phyloP scores from a whole-genome alignment of 2,113 vertebrate genomes.

The Cryptomyrus ogoouensis region DNA sequence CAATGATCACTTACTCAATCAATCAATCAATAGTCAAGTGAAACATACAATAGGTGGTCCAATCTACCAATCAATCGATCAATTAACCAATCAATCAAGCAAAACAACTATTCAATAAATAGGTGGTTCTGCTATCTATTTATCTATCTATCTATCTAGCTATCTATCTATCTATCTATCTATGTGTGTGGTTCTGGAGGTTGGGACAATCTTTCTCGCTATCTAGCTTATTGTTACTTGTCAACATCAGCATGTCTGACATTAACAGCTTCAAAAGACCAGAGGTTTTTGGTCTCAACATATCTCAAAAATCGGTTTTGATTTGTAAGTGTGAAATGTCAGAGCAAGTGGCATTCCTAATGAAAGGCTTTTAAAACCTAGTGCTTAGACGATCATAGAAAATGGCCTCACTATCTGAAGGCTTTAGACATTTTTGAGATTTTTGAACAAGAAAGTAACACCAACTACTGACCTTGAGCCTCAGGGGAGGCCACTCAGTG shows the following conservation, averaged over 20 bases:
- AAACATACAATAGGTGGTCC: neutral
- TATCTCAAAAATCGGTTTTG: neutral
- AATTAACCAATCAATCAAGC: neutral
- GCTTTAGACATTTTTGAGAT: neutral
- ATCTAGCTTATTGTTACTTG: neutral
- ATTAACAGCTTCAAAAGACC: neutral
- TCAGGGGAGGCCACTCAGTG: neutral
- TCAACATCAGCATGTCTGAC: neutral
- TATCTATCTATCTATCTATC: neutral
- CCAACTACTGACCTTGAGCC: neutral
- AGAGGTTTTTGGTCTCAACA: neutral
- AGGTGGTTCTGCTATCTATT: neutral
- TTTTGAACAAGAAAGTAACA: neutral
- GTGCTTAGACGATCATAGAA: neutral
- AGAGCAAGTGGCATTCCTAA: neutral
- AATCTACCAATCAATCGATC: neutral
- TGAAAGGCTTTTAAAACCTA: neutral
- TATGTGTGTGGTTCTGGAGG: neutral
- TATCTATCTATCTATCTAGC: too few species aligned
- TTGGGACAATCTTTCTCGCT: neutral
- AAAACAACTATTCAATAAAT: neutral
- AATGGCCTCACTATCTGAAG: neutral
- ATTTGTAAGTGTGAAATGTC: neutral
- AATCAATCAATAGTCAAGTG: neutral
- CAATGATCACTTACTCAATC: neutral